Conservation (phyloP, 2,113 vertebrate species). For the Benitochromis conjunctus region DNA sequence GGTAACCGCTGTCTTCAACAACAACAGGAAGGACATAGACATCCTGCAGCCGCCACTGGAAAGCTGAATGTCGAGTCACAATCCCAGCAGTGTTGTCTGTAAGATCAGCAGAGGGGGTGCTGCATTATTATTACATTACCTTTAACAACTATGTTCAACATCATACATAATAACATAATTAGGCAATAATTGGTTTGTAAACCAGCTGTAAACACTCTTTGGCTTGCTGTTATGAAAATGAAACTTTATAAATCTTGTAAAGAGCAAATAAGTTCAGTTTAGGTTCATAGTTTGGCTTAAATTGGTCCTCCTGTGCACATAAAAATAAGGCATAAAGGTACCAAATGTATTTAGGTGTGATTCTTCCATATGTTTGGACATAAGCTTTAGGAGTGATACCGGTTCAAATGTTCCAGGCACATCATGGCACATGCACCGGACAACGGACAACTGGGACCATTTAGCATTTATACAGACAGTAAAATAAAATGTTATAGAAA, state of each 20-base stretch:
- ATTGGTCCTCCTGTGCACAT: not conserved
- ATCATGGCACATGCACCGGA: not conserved
- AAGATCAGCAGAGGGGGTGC: not conserved
- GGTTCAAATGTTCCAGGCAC: not conserved
- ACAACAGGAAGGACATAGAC: conserved; percentile 83
- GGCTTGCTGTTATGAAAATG: too few relatives aligned
- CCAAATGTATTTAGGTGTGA: not conserved
- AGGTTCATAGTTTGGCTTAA: not conserved
- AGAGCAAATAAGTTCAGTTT: not conserved
- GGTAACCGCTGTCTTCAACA: conserved; percentile 90
- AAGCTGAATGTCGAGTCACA: conserved; percentile 79
- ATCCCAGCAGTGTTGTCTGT: conserved; percentile 93
- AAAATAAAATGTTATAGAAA: not conserved
- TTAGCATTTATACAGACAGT: not conserved
- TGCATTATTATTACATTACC: not conserved
- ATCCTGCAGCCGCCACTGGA: conserved; percentile 80
- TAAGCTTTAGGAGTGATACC: too few relatives aligned
- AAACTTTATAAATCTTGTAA: too few relatives aligned
- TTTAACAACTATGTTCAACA: not conserved
- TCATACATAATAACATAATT: not conserved
- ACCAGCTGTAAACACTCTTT: too few relatives aligned
- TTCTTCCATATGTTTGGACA: too few relatives aligned
- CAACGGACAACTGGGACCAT: not conserved
- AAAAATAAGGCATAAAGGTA: not conserved
- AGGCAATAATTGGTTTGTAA: too few relatives aligned